phyloP scores from a whole-genome alignment of 2,113 vertebrate species.

The Oreocharis arfaki region DNA sequence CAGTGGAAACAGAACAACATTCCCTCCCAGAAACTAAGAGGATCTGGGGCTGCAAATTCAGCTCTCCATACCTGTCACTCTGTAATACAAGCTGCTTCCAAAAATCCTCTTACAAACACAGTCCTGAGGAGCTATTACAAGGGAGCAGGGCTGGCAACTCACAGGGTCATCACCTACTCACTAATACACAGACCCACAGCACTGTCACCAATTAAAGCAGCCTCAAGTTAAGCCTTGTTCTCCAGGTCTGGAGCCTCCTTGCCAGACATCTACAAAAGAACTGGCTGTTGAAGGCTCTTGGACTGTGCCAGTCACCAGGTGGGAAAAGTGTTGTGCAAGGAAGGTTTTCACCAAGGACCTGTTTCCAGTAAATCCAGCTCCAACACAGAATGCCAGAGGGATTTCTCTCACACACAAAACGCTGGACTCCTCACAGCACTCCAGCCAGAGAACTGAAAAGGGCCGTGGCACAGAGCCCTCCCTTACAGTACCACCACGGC shows the following conservation, averaged over 20 bases:
- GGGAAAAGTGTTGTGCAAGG: not conserved
- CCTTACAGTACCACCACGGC: not conserved
- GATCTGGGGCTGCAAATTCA: not conserved
- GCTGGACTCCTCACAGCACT: not conserved
- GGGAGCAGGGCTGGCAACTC: not conserved
- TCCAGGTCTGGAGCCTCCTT: not conserved
- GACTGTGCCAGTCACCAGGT: not conserved
- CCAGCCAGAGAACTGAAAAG: not conserved
- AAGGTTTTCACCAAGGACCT: conserved; percentile 12
- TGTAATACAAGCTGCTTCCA: not conserved
- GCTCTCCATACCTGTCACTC: not conserved
- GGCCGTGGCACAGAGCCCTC: not conserved
- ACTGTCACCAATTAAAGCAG: not conserved
- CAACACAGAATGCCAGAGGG: not conserved
- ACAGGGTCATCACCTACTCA: not conserved
- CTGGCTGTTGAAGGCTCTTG: not conserved
- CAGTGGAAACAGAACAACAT: not conserved
- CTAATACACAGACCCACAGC: not conserved
- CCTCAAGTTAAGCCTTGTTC: not conserved
- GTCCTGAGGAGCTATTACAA: not conserved
- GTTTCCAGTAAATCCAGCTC: conserved; percentile 21
- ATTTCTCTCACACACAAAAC: not conserved
- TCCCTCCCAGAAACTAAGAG: not conserved
- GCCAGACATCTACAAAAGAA: not conserved
- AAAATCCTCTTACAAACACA: not conserved